phyloP scores from a whole-genome alignment of 2,888 invertebrate genomes.

The Polyommatus icarus region DNA sequence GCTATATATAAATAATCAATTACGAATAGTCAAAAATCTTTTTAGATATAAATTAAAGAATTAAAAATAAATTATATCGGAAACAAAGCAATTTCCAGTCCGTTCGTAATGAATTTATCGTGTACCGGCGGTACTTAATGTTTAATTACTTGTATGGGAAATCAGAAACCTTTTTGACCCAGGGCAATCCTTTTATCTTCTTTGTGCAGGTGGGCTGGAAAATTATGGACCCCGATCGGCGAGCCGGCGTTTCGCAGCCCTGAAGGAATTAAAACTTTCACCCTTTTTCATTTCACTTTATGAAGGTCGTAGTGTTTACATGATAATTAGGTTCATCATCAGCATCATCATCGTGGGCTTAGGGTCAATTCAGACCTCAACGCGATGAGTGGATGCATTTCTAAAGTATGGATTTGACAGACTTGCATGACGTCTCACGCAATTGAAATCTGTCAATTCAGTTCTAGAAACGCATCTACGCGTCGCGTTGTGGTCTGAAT shows the following conservation, averaged over 20 bases:
- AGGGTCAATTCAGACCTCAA: no score
- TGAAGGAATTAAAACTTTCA: conserved; percentile 17
- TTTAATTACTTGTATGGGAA: conserved; percentile 13
- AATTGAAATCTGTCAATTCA: no score
- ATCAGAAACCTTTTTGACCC: conserved; percentile 23
- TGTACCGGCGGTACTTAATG: background rate
- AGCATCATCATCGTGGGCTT: background rate
- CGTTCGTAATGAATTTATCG: background rate
- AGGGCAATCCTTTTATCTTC: background rate
- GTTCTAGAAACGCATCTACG: no score
- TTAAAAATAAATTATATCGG: background rate
- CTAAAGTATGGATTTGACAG: no score
- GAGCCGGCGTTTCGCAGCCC: background rate
- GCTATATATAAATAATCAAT: background rate
- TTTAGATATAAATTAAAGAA: background rate
- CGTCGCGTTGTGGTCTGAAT: no score
- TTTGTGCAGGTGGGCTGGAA: conserved; percentile 16
- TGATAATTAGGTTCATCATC: conserved; percentile 8
- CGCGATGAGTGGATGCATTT: no score
- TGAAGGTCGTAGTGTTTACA: background rate
- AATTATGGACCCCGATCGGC: conserved; percentile 9
- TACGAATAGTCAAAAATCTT: background rate
- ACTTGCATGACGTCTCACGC: no score
- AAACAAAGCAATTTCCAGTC: background rate
- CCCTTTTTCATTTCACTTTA: conserved; percentile 12